A percentile compares a stretch with the other conserved stretches of the same genome.
phyloP scores from a whole-genome alignment of 2,113 vertebrate species.

The Diadophis punctatus region DNA sequence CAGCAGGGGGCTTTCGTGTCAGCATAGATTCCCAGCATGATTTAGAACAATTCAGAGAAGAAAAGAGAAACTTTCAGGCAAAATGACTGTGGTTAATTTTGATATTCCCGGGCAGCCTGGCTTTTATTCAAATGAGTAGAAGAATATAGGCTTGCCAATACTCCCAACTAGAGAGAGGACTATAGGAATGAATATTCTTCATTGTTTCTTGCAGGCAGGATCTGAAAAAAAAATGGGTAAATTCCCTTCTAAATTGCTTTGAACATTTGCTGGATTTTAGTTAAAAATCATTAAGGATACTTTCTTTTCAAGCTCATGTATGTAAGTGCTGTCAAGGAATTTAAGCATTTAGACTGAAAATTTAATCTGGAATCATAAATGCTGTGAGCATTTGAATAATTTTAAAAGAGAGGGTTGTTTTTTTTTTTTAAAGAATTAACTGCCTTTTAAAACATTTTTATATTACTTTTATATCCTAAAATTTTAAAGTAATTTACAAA shows the following conservation, averaged over 20 bases:
- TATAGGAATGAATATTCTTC: neutral
- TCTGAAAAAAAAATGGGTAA: neutral
- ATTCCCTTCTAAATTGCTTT: neutral
- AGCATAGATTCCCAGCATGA: neutral
- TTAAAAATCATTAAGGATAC: neutral
- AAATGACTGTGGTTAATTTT: neutral
- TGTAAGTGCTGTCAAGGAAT: neutral
- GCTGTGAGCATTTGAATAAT: neutral
- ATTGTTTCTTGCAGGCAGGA: neutral
- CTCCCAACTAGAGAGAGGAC: neutral
- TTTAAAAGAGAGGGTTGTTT: neutral
- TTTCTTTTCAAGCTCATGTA: neutral
- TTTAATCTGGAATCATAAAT: neutral
- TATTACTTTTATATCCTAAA: neutral
- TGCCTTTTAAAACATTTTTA: neutral
- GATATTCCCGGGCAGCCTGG: neutral
- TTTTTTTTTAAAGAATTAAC: neutral
- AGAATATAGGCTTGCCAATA: neutral
- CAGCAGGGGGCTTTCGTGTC: neutral
- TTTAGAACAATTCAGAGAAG: neutral
- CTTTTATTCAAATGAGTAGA: neutral
- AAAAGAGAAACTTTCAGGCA: neutral
- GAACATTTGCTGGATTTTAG: neutral
- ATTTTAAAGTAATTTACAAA: neutral
- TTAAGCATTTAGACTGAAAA: neutral